These are phyloP conservation scores for Holothuria leucospilota DNA, from an alignment of 53 echinoderm and acorn worm species.

Conservation along the genomic window DNA sequence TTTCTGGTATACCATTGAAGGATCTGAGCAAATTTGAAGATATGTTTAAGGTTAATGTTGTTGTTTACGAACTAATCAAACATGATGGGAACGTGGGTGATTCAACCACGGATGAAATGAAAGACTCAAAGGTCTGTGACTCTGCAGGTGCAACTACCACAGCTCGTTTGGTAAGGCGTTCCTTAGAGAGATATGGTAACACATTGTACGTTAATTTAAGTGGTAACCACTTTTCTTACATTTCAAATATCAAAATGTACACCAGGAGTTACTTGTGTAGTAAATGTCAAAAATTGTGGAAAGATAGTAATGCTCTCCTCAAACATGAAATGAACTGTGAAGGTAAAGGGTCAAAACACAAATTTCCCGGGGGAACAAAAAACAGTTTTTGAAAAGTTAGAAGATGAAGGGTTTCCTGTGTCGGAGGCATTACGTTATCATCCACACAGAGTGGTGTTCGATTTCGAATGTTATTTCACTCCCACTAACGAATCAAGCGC, in stretches of 20 bases:
- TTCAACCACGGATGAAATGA: background rate
- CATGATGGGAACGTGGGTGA: background rate
- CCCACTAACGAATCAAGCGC: background rate
- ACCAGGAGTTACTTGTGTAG: background rate
- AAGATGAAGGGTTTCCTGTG: too few relatives aligned
- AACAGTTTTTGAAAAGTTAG: conserved; percentile 3
- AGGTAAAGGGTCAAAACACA: background rate
- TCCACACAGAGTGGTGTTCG: background rate
- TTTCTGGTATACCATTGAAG: conserved; percentile 11
- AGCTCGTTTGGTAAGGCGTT: conserved; percentile 2
- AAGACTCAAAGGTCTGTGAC: too few relatives aligned
- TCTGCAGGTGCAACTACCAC: background rate
- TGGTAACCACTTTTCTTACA: conserved; percentile 28
- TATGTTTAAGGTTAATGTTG: conserved; percentile 38
- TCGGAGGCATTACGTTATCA: background rate
- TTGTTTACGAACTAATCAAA: conserved; percentile 30
- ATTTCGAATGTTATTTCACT: background rate
- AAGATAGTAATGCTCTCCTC: too few relatives aligned
- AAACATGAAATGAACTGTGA: background rate
- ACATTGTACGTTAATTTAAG: conserved; percentile 3
- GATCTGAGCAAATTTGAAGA: conserved; percentile 36
- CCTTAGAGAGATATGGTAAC: background rate
- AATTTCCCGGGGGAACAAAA: background rate
- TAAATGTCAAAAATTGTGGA: conserved; percentile 19
- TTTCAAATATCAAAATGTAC: background rate